These are phyloP conservation scores for Chionoecetes opilio DNA, from an alignment of 1,140 invertebrate genomes.

Conservation along the genomic window DNA sequence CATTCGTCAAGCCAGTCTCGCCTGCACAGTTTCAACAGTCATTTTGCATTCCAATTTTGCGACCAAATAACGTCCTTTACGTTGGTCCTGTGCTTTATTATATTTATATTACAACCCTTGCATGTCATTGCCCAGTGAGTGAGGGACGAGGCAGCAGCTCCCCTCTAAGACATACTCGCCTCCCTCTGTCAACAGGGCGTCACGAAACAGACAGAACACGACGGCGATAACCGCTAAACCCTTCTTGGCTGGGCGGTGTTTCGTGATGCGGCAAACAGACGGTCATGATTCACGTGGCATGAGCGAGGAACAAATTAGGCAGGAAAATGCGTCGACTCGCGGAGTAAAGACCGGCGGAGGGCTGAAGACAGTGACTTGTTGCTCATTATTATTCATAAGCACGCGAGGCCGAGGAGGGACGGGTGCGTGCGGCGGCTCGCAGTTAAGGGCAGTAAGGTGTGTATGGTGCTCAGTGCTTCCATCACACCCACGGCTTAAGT, in stretches of 20 bases:
- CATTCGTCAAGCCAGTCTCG: not conserved
- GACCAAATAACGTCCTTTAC: not conserved
- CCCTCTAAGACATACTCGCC: not conserved
- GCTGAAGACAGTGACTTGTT: not conserved
- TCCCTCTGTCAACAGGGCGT: not conserved
- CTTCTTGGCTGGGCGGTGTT: not conserved
- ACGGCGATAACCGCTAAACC: not conserved
- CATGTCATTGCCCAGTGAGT: not conserved
- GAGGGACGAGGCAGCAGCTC: not conserved
- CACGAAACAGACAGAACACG: not conserved
- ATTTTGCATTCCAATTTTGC: conserved; percentile 7
- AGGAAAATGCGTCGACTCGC: conserved; percentile 15
- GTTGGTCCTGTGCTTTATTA: not conserved
- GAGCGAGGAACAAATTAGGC: conserved; percentile 25
- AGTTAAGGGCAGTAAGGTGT: not conserved
- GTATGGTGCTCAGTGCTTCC: not conserved
- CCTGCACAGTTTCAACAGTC: not conserved
- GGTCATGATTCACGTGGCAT: not conserved
- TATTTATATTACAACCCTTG: not conserved
- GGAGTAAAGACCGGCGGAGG: not conserved
- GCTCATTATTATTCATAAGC: conserved; percentile 30
- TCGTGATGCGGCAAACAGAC: not conserved
- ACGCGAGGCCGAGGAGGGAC: not conserved
- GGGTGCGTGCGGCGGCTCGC: not conserved
- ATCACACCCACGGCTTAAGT: not conserved